These are phyloP conservation scores for Diachasmimorpha longicaudata DNA, from an alignment of 1,140 invertebrate genomes.

Conservation along the genomic window DNA sequence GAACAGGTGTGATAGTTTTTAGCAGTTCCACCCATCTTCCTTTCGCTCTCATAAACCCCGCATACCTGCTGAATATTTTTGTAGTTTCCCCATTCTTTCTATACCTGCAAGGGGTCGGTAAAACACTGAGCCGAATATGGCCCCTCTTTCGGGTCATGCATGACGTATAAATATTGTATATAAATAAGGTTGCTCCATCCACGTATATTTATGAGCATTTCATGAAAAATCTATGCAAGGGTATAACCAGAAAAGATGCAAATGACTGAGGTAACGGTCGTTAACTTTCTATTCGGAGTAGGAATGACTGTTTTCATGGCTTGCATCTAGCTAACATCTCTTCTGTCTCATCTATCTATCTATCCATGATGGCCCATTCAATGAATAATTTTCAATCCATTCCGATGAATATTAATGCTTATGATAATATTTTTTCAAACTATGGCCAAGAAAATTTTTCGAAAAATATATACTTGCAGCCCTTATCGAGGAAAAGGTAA, in stretches of 20 bases:
- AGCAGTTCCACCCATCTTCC: background rate
- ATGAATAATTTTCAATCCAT: no score
- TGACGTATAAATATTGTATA: conserved; percentile 56
- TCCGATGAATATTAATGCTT: no score
- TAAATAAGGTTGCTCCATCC: conserved; percentile 45
- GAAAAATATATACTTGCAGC: no score
- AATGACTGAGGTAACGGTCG: background rate
- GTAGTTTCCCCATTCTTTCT: background rate
- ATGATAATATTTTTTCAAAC: no score
- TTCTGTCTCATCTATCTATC: no score
- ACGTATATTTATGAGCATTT: conserved; percentile 51
- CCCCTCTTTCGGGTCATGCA: conserved; percentile 39
- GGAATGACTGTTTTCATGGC: background rate
- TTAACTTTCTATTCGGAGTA: background rate
- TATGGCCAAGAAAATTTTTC: no score
- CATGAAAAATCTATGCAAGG: conserved; percentile 45
- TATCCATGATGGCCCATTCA: no score
- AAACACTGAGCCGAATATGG: background rate
- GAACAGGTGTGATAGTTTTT: background rate
- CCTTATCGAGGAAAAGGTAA: no score
- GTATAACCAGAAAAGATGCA: background rate
- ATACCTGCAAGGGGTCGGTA: background rate
- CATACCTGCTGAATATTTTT: background rate
- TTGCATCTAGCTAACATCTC: no score
- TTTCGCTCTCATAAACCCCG: background rate